phyloP scores from a whole-genome alignment of 2,888 invertebrate species.

The Sthenelais limicola region DNA sequence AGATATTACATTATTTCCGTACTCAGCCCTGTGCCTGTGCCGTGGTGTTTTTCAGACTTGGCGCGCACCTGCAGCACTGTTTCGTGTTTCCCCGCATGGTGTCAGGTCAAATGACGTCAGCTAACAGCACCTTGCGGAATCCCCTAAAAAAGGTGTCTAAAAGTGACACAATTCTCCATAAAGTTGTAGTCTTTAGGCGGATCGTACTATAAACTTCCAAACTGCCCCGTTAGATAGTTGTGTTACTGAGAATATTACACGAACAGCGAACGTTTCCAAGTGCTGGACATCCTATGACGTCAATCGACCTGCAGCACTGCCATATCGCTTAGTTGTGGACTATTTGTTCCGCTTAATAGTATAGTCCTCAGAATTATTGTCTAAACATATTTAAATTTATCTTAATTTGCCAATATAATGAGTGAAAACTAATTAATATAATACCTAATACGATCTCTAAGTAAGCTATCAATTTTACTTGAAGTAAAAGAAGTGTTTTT shows the following conservation, averaged over 20 bases:
- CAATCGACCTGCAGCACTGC: slow-evolving; percentile 11
- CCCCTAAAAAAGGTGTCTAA: slow-evolving; percentile 9
- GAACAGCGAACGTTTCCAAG: slow-evolving; percentile 22
- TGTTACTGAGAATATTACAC: neutral
- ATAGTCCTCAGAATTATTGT: neutral
- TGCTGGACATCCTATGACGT: slow-evolving; percentile 27
- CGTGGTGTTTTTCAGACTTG: too few relatives aligned
- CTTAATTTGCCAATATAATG: too few relatives aligned
- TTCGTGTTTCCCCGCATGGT: slow-evolving; percentile 31
- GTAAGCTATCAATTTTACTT: too few relatives aligned
- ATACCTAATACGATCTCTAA: too few relatives aligned
- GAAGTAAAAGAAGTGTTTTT: slow-evolving; percentile 27
- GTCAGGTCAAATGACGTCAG: slow-evolving; percentile 1
- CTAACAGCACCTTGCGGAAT: slow-evolving; percentile 8
- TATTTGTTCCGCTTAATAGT: slow-evolving; percentile 13
- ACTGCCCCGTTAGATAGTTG: neutral
- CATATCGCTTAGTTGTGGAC: neutral
- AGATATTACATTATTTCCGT: too few relatives aligned
- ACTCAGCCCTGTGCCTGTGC: too few relatives aligned
- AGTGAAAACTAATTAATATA: too few relatives aligned
- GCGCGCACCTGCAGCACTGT: neutral
- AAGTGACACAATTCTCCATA: neutral
- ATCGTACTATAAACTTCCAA: neutral
- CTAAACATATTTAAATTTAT: too few relatives aligned
- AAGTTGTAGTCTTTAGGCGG: neutral